A percentile compares a stretch with the other conserved stretches of the same genome.
phyloP scores from a whole-genome alignment of 1,140 invertebrate species.

The Pomacea maculata region DNA sequence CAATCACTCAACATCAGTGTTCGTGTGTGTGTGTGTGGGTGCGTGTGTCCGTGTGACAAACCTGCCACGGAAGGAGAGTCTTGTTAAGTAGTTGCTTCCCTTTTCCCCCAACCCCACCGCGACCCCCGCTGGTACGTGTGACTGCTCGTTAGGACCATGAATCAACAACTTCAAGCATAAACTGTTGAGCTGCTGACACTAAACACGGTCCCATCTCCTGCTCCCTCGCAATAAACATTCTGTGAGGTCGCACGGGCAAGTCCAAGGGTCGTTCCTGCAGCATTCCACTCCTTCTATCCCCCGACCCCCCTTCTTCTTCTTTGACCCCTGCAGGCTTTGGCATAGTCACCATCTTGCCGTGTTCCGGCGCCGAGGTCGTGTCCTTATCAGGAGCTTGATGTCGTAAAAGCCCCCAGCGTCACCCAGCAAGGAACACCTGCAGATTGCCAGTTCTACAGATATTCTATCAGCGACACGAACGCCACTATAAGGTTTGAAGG shows the following conservation, averaged over 20 bases:
- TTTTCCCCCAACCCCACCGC: too few species aligned
- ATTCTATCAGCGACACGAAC: too few species aligned
- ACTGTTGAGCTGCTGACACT: constrained; percentile 2
- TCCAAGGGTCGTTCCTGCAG: background rate
- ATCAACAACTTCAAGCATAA: background rate
- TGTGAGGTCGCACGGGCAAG: background rate
- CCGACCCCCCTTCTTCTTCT: background rate
- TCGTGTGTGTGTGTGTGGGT: too few species aligned
- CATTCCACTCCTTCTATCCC: background rate
- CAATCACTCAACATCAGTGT: too few species aligned
- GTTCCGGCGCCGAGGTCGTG: constrained; percentile 3
- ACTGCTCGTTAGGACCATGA: constrained; percentile 2
- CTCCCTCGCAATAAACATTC: background rate
- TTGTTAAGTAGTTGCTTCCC: too few species aligned
- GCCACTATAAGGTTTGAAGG: too few species aligned
- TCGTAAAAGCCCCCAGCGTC: background rate
- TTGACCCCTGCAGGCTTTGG: background rate
- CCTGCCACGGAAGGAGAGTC: too few species aligned
- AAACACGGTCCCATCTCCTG: background rate
- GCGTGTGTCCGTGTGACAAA: too few species aligned
- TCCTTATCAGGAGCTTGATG: background rate
- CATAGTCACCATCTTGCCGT: background rate
- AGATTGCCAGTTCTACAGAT: background rate
- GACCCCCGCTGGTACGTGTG: too few species aligned
- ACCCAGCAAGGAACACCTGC: background rate